Evolutionary conservation across 2,113 vertebrate genomes (phyloP).

Genomic region (Passer domesticus): DNA sequence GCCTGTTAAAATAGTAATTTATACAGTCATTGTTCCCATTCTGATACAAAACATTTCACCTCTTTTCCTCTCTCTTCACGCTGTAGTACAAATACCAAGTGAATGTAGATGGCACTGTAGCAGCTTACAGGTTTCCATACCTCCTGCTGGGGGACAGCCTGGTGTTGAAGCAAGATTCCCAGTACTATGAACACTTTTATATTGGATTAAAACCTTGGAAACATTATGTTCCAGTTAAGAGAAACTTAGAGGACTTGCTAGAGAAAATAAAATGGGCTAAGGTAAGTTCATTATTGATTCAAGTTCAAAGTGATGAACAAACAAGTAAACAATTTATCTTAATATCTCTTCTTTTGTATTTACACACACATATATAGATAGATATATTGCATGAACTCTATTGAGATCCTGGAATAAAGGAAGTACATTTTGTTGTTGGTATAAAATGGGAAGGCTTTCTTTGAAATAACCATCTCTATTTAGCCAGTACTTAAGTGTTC

Average conservation of each 20-base stretch:
- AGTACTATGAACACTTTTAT: slow-evolving; percentile 92
- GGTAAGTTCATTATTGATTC: slow-evolving; percentile 63
- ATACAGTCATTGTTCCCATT: neutral
- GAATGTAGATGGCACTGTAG: slow-evolving; percentile 90
- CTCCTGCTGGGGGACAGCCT: slow-evolving; percentile 91
- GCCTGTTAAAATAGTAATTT: neutral
- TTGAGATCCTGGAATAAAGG: neutral
- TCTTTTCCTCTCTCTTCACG: neutral
- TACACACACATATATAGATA: neutral
- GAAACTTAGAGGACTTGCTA: slow-evolving; percentile 86
- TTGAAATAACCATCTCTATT: neutral
- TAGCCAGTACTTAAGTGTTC: neutral
- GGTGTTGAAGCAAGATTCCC: slow-evolving; percentile 90
- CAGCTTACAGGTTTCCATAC: slow-evolving; percentile 92
- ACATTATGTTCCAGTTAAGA: slow-evolving; percentile 86
- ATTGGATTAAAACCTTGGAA: slow-evolving; percentile 76
- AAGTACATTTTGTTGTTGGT: neutral
- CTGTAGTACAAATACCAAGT: slow-evolving; percentile 92
- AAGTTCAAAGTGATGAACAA: neutral
- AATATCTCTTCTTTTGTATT: neutral
- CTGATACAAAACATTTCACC: neutral
- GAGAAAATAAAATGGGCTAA: slow-evolving; percentile 89
- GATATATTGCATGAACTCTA: neutral
- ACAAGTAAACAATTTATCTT: neutral
- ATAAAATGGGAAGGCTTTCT: neutral